Conservation (phyloP, 2,797 vertebrate genomes). For the Stomatorhinus walkeri region DNA sequence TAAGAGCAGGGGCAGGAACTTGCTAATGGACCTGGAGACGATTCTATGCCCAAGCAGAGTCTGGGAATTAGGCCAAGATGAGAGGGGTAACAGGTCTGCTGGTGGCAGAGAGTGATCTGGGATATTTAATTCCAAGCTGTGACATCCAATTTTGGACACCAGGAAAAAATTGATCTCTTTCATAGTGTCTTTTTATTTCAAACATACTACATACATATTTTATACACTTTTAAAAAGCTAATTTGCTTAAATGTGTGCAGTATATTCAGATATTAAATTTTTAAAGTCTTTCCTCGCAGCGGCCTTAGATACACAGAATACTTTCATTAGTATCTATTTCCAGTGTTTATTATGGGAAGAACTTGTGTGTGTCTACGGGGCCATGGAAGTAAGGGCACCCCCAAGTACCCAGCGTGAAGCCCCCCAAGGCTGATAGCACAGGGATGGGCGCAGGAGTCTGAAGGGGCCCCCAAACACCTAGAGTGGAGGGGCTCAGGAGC, state of each 20-base stretch:
- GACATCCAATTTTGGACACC: neutral
- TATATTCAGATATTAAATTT: neutral
- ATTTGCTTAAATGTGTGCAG: neutral
- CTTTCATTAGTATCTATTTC: neutral
- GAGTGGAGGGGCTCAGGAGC: neutral
- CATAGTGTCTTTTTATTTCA: neutral
- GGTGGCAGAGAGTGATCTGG: neutral
- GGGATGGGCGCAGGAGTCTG: neutral
- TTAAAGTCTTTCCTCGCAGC: neutral
- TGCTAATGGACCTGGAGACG: slow-evolving; percentile 25
- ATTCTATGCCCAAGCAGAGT: slow-evolving; percentile 17
- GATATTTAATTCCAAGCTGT: neutral
- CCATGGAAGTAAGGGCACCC: neutral
- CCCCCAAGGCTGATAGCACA: neutral
- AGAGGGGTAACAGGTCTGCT: slow-evolving; percentile 1
- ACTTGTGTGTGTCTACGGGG: neutral
- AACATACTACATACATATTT: neutral
- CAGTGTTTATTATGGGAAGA: neutral
- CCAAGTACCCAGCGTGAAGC: neutral
- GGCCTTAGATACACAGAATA: neutral
- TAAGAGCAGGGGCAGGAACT: slow-evolving; percentile 12
- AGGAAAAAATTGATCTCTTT: neutral
- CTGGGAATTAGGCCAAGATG: neutral
- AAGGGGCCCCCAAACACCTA: neutral
- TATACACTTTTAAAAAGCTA: neutral